Evolutionary conservation across 2,113 vertebrate genomes (phyloP).

Genomic region (Hydrolagus affinis): DNA sequence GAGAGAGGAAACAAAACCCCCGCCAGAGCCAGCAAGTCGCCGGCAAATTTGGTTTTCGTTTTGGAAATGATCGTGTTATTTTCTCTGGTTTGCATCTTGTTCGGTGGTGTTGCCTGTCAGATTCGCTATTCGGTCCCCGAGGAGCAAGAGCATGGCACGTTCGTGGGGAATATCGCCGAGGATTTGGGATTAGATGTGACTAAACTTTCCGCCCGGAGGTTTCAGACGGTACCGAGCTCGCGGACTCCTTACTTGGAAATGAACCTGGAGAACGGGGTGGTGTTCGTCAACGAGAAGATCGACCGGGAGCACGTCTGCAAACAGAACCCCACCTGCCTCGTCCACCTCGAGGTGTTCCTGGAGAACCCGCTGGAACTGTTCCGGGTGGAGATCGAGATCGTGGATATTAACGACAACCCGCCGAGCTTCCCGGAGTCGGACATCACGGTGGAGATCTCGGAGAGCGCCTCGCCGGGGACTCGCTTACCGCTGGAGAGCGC

Average conservation of each 20-base stretch:
- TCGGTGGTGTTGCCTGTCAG: conserved; percentile 75
- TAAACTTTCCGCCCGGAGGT: conserved; percentile 85
- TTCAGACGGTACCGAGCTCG: conserved; percentile 86
- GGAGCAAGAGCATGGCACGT: conserved; percentile 88
- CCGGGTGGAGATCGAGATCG: conserved; percentile 86
- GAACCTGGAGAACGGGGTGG: conserved; percentile 85
- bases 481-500: conserved; percentile 94
- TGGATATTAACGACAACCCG: conserved; percentile 96
- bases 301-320: conserved; percentile 92
- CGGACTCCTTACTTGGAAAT: conserved; percentile 87
- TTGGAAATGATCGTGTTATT: conserved; percentile 83
- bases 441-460: conserved; percentile 91
- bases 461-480: conserved; percentile 90
- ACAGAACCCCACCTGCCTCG: conserved; percentile 81
- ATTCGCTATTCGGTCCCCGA: conserved; percentile 94
- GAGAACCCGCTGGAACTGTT: conserved; percentile 94
- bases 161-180: conserved; percentile 97
- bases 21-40: conserved; percentile 27
- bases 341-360: conserved; percentile 92
- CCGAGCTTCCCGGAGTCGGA: conserved; percentile 88
- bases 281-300: conserved; percentile 86
- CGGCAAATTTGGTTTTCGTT: conserved; percentile 52
- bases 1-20: conserved; percentile 38
- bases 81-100: conserved; percentile 68
- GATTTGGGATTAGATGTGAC: conserved; percentile 96